Evolutionary conservation across 2,797 vertebrate species (phyloP).

Genomic region (Alca torda): DNA sequence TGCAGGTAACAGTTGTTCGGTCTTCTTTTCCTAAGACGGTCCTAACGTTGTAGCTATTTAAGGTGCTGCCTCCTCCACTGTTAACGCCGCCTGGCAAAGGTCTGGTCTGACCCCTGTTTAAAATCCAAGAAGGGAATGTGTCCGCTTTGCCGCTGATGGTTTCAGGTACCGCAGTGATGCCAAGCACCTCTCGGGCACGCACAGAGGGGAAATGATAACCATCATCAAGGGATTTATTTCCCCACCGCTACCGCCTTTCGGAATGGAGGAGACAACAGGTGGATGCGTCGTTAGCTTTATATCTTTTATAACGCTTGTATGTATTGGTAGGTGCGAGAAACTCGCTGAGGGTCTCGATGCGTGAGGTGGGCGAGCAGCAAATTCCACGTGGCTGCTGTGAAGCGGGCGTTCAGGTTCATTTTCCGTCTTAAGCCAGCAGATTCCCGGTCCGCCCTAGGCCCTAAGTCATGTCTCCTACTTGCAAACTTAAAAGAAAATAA

Average conservation of each 20-base stretch:
- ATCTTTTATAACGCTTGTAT: neutral
- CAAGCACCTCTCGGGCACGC: accelerated
- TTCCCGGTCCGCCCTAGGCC: neutral
- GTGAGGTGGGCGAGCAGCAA: neutral
- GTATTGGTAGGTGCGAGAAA: neutral
- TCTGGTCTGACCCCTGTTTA: neutral
- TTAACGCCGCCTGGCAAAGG: accelerated
- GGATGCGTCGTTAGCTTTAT: neutral
- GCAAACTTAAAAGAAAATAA: neutral
- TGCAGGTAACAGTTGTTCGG: slow-evolving; percentile 84
- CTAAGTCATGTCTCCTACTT: neutral
- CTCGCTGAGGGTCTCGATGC: neutral
- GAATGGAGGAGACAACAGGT: neutral
- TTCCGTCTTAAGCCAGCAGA: neutral
- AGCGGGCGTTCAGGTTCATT: neutral
- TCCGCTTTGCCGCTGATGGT: neutral
- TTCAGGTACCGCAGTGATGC: neutral
- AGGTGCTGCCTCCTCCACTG: neutral
- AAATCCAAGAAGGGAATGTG: neutral
- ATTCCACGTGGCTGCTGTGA: neutral
- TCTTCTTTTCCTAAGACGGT: neutral
- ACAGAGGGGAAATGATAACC: neutral
- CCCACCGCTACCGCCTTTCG: neutral
- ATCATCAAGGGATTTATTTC: neutral
- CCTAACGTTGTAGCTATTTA: neutral